phyloP scores from a whole-genome alignment of 1,140 invertebrate genomes.

The Drosophila kohkoa region DNA sequence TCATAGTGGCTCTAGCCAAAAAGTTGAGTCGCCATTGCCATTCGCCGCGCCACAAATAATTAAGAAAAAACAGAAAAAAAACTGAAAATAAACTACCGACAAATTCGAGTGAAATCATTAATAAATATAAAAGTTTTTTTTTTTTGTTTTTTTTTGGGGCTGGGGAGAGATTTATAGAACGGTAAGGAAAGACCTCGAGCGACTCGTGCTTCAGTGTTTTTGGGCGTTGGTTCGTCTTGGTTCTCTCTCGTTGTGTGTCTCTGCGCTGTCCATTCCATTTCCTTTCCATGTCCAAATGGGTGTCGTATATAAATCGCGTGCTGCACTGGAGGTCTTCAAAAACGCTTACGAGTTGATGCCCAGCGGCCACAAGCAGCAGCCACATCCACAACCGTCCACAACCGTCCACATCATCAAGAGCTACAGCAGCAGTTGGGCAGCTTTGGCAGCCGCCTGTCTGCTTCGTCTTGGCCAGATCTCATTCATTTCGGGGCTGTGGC shows the following conservation, averaged over 20 bases:
- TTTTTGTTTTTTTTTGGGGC: slow-evolving; percentile 3
- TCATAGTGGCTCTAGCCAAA: slow-evolving; percentile 43
- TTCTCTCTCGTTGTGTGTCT: slow-evolving; percentile 24
- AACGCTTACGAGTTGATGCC: slow-evolving; percentile 84
- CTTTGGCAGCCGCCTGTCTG: slow-evolving; percentile 45
- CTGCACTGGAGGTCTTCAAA: slow-evolving; percentile 85
- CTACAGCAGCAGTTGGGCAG: slow-evolving; percentile 28
- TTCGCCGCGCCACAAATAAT: slow-evolving; percentile 11
- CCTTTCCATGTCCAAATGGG: slow-evolving; percentile 44
- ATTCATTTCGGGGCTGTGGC: slow-evolving; percentile 53
- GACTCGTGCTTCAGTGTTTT: slow-evolving; percentile 43
- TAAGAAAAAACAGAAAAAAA: slow-evolving; percentile 23
- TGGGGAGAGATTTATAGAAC: slow-evolving; percentile 65
- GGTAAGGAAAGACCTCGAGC: slow-evolving; percentile 60
- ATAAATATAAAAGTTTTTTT: slow-evolving; percentile 61
- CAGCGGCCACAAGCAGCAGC: slow-evolving; percentile 46
- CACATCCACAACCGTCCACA: slow-evolving; percentile 24
- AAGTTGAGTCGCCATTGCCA: slow-evolving; percentile 34
- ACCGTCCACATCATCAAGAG: slow-evolving; percentile 45
- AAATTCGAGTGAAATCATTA: slow-evolving; percentile 78
- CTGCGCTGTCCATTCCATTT: slow-evolving; percentile 55
- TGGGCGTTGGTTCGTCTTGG: slow-evolving; percentile 1
- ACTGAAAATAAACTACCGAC: slow-evolving; percentile 28
- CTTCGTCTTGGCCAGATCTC: slow-evolving; percentile 40
- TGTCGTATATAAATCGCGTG: slow-evolving; percentile 84